Base-by-base conservation (phyloP, 2,113 vertebrate genomes). In the Nycticebus coucang region DNA sequence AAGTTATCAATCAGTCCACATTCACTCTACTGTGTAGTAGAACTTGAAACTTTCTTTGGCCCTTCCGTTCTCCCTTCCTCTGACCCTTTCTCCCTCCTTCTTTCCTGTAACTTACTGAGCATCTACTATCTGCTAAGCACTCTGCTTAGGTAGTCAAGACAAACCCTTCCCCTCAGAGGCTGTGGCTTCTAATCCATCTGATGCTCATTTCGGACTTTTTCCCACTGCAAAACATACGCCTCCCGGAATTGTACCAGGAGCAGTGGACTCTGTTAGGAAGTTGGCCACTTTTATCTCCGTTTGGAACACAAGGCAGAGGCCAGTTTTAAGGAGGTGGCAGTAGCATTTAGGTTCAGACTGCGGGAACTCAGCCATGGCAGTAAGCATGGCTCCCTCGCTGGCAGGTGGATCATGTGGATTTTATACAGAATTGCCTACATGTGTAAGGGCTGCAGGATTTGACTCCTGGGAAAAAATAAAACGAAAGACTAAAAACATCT, bases 401-500 rank as follows among this genome's bases (percentile, higher is more conserved):
- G 18, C 66, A 30, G 85, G 77, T 33, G 30, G 53, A 81, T 84
- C 53, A 15, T 19, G 45, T 13, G 21, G n/a, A 53, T 96, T 89
- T 87, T 96, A 57, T 71, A 66, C 24, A 77, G 66, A 89, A 50
- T 85, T 94, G n/a, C 45, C 37, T 77, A 50, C 12, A 57, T 77
- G 78, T 91, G 21, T 59, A 86, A 35, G 64, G 22, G 50, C 53
- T 96, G 5, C 68, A 96, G 71, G 84, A 59, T 95, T 94, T 96
- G 80, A 85, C 62, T 87, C 21, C 4, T 85, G 81, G 82, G 69
- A 66, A 57, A 59, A 91, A 91, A 93, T 80, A 80, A 94, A 83
- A 93, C 18, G 45, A 19, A 92, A 92, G 68, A 60, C 37, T 59
- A 82, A 93, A 96, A 93, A 62, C 82, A 66, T 64, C 68, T 96